These are phyloP conservation scores for Papilio glaucus DNA, from an alignment of 1,140 invertebrate genomes.

Conservation along the genomic window DNA sequence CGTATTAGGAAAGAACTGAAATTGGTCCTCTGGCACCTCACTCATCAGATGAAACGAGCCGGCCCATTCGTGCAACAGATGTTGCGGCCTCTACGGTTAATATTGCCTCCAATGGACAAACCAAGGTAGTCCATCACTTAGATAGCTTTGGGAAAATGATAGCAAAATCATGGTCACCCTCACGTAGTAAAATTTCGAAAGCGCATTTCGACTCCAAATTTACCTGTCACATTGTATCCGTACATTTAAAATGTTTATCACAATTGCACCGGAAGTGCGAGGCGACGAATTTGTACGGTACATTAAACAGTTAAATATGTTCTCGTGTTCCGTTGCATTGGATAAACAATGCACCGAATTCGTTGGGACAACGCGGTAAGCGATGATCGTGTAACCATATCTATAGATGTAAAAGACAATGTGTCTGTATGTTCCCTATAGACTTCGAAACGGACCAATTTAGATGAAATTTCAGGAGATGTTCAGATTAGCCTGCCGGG, in stretches of 20 bases:
- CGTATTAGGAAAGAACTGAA: no score
- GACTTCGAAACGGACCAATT: no score
- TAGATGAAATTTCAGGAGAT: no score
- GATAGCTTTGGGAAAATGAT: not conserved
- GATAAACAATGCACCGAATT: constrained; percentile 27
- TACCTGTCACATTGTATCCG: constrained; percentile 26
- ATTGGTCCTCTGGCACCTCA: no score
- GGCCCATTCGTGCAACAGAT: no score
- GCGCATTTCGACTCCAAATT: constrained; percentile 15
- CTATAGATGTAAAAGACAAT: no score
- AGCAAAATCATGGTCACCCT: not conserved
- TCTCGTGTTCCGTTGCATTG: constrained; percentile 5
- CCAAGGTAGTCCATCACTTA: no score
- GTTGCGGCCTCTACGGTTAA: no score
- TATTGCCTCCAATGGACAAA: no score
- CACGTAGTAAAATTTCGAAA: not conserved
- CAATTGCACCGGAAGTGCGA: constrained; percentile 30
- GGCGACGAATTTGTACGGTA: constrained; percentile 31
- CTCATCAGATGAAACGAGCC: no score
- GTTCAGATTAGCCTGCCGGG: no score
- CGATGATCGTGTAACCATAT: not conserved
- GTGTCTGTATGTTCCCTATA: no score
- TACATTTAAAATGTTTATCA: constrained; percentile 7
- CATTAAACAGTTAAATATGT: constrained; percentile 32
- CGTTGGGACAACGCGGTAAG: constrained; percentile 11